Evolutionary conservation across 2,113 vertebrate species (phyloP).

Genomic region (Elachura formosa): DNA sequence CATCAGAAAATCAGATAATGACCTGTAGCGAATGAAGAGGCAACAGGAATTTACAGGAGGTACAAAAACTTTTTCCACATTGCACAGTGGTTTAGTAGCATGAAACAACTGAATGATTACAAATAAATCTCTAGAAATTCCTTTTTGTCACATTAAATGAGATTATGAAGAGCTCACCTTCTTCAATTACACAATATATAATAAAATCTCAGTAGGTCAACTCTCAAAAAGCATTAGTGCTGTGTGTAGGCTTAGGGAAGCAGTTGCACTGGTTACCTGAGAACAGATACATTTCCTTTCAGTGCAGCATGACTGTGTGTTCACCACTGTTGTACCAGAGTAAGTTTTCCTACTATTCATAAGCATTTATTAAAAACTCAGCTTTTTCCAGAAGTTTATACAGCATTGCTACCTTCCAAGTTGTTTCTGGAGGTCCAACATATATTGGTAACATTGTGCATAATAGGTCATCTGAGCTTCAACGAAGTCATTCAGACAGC

Average conservation of each 20-base stretch:
- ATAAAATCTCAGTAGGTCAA: background rate
- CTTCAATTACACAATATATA: background rate
- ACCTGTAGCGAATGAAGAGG: background rate
- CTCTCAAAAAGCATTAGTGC: background rate
- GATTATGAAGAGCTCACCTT: background rate
- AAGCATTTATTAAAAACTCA: background rate
- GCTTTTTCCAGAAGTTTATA: background rate
- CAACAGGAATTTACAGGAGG: background rate
- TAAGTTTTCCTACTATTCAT: background rate
- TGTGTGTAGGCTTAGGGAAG: background rate
- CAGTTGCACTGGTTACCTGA: background rate
- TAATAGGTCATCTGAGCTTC: slow-evolving; percentile 97
- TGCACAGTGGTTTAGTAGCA: background rate
- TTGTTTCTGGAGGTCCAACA: slow-evolving; percentile 97
- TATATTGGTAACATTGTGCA: slow-evolving; percentile 97
- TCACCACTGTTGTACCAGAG: background rate
- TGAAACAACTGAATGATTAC: background rate
- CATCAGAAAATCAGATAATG: background rate
- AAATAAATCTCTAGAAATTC: background rate
- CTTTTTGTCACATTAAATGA: background rate
- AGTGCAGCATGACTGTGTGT: background rate
- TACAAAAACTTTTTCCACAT: background rate
- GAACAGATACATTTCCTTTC: background rate
- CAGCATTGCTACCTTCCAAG: slow-evolving; percentile 85
- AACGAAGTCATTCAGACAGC: slow-evolving; percentile 95